These are phyloP conservation scores for Homalodisca vitripennis DNA, from an alignment of 1,140 invertebrate species.

Conservation along the genomic window DNA sequence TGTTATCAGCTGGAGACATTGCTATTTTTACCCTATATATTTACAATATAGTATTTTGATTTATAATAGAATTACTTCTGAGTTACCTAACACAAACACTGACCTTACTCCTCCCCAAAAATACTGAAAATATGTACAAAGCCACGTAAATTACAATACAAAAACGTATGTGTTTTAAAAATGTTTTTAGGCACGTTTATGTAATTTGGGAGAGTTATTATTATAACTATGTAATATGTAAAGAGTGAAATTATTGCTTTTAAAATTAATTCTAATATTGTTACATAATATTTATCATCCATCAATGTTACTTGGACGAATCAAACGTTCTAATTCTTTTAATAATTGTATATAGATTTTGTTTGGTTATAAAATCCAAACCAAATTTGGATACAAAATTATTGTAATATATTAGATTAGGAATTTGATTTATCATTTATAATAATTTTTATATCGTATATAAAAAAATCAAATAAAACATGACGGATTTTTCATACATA, in stretches of 20 bases:
- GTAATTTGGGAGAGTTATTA: background rate
- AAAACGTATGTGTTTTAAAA: background rate
- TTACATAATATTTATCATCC: background rate
- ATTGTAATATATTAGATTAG: too few relatives aligned
- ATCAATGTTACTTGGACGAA: too few relatives aligned
- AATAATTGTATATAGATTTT: too few relatives aligned
- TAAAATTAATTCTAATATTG: background rate
- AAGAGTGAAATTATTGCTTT: background rate
- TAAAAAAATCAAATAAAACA: too few relatives aligned
- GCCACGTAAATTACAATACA: background rate
- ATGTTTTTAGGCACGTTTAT: background rate
- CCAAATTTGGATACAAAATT: too few relatives aligned
- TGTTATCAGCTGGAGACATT: too few relatives aligned
- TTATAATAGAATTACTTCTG: slow-evolving; percentile 6
- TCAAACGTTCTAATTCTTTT: too few relatives aligned
- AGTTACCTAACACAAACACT: background rate
- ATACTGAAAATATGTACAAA: background rate
- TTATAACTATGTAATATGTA: background rate
- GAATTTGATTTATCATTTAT: too few relatives aligned
- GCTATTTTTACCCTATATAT: background rate
- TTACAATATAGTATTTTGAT: slow-evolving; percentile 11
- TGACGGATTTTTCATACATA: too few relatives aligned
- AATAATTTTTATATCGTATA: too few relatives aligned
- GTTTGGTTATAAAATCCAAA: too few relatives aligned
- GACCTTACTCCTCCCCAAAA: background rate